Conservation (phyloP, 2,888 invertebrate species). For the Physocephala rufipes region DNA sequence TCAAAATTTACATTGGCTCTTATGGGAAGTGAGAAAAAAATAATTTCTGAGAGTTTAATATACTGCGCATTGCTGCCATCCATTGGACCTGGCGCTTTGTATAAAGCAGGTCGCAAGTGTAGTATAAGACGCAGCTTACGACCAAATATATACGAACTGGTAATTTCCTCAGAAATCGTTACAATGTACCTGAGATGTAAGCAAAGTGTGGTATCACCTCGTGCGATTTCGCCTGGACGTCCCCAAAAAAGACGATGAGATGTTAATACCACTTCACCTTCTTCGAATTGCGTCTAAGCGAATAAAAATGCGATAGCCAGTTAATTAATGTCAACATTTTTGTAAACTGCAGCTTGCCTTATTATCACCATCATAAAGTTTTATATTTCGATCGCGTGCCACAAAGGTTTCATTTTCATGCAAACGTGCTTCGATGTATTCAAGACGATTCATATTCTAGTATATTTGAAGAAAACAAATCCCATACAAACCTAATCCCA, state of each 20-base stretch:
- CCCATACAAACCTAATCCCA: too few species aligned
- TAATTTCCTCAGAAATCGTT: conserved; percentile 82
- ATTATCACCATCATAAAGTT: conserved; percentile 88
- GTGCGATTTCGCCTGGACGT: conserved; percentile 76
- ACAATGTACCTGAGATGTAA: conserved; percentile 78
- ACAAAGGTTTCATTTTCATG: conserved; percentile 78
- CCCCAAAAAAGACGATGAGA: conserved; percentile 89
- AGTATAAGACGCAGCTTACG: conserved; percentile 82
- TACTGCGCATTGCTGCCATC: conserved; percentile 76
- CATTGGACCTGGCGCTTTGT: conserved; percentile 79
- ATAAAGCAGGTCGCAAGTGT: conserved; percentile 76
- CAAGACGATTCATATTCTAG: conserved; percentile 82
- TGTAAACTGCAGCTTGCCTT: conserved; percentile 70
- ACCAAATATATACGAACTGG: conserved; percentile 81
- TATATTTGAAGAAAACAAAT: conserved; percentile 10
- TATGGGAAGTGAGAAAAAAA: too few species aligned
- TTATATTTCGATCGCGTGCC: conserved; percentile 79
- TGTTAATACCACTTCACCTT: conserved; percentile 83
- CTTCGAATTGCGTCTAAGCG: conserved; percentile 79
- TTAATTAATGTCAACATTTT: conserved; percentile 1
- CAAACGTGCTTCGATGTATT: conserved; percentile 79
- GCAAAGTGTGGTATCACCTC: conserved; percentile 75
- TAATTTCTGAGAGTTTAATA: conserved; percentile 87
- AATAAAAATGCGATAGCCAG: not conserved
- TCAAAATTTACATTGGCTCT: too few species aligned